phyloP scores from a whole-genome alignment of 30 jellyfish, hydroid and myxozoan species.

The Aurelia coerulea region DNA sequence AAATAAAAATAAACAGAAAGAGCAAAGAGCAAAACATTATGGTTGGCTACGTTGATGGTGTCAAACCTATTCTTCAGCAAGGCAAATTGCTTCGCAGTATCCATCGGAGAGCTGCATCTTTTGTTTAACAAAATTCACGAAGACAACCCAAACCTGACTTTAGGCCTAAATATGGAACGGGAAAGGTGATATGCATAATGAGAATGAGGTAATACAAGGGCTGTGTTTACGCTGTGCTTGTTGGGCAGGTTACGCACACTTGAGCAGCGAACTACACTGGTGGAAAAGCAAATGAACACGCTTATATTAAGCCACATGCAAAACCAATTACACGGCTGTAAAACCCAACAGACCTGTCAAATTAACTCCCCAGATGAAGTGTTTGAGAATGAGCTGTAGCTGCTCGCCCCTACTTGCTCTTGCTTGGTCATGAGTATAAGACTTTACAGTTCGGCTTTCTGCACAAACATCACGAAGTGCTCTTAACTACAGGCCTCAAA shows the following conservation, averaged over 20 bases:
- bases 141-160: too few relatives aligned
- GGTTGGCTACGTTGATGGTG: too few relatives aligned
- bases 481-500: not conserved
- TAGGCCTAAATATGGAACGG: too few relatives aligned
- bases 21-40: too few relatives aligned
- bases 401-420: not conserved
- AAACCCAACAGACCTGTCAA: conserved; percentile 16
- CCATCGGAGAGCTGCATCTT: too few relatives aligned
- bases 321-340: conserved; percentile 42
- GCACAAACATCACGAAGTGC: not conserved
- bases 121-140: too few relatives aligned
- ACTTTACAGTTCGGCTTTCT: not conserved
- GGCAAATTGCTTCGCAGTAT: too few relatives aligned
- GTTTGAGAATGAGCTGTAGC: not conserved
- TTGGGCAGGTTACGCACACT: conserved; percentile 48
- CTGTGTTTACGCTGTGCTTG: conserved; percentile 52
- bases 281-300: conserved; percentile 20
- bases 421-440: not conserved
- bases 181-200: too few relatives aligned
- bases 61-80: too few relatives aligned
- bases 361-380: not conserved
- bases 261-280: conserved; percentile 17
- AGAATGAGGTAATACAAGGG: not conserved
- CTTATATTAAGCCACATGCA: conserved; percentile 68
- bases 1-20: too few relatives aligned